Evolutionary conservation across 2,888 invertebrate species (phyloP), one percentile per base, ranked within the genome.

Genomic region (Cataglyphis livida): DNA sequence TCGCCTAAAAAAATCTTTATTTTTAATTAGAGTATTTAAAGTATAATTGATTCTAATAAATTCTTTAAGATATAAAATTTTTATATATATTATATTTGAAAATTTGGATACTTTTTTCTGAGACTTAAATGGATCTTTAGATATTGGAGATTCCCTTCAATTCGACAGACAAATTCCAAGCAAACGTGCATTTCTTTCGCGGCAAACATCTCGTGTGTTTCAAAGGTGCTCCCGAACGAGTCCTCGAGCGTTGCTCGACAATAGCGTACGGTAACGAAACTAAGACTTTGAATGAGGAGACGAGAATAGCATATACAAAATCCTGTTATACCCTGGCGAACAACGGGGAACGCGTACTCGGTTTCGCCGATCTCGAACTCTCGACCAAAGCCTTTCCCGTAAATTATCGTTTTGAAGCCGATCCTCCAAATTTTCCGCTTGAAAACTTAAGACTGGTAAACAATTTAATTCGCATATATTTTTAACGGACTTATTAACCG

Each of bases 201-300:
- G 61, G 48, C 61, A 82, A 95, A 25, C 96, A 96, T 92, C 92
- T 96, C 28, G 93, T 97, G 85, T 97, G 97, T 62, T 96, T 98
- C 92, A 99, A 99, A 96, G 99, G 99, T 89, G 99, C 99, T 38
- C 98, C 99, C 66, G 99, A 99, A 95, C 99, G 99, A 93, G 98
- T 99, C 54, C 96, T 99, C 93, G 99, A 99, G 12, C 97, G 99
- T 93, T 99, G 99, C 95, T 98, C 98, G 85, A 99, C 95, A 98
- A 99, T 91, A 98, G 99, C 91, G 97, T 99, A 90, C 97, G 83
- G 96, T 99, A 92, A 99, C 98, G 96, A 97, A 48, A 95, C 96
- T 18, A 94, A 93, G 25, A 91, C 93, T 1, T 97, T 54, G 96
- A 96, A 92, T 95, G 95, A 74, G 96, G 68, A 85, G 35, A 82